Base-by-base conservation (phyloP, 1,140 invertebrate species). In the Brachionus plicatilis region DNA sequence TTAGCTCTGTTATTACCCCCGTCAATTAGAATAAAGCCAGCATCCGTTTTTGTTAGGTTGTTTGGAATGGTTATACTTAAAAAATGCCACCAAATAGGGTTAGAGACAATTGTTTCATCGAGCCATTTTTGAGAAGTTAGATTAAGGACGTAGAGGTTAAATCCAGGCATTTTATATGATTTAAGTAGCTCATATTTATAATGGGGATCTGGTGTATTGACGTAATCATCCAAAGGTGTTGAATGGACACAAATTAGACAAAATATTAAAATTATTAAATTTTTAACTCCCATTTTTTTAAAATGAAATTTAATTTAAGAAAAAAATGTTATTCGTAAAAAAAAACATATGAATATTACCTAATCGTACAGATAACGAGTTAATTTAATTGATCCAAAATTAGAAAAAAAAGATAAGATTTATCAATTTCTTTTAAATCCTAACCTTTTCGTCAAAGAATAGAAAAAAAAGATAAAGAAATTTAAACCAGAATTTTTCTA, bases 71-170 rank as follows among this genome's bases (percentile, higher is more conserved):
- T 87, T 3, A 88, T 84, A 7, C 75, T 84, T 53, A 88, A 41
- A 84, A 87, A 87, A 79, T 88, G 88, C 86, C 87, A 88, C 88
- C 88, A 88, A 17, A 88, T 85, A 3, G 88, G 87, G 14, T 85
- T 86, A 33, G 84, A 84, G 11, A 85, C 50, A 17, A 86, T 83
- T 20, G 84, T 84, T 66, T 86, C 87, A 65, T 86, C 68, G 79
- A 86, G 86, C 87, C 87, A 88, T 76, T 86, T 87, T 56, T 88
- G 87, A 72, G 87, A 88, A 6, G 87, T 88, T 86, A 88, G 86
- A 65, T 88, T 88, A 65, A 87, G 53, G 3, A 75, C 86, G 83
- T 87, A 87, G 14, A 87, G 50, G 9, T 85, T 87, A 68, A 86
- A 87, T 20, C 82, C 86, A 0, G 84, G 84, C 6, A 86, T 86